Evolutionary conservation across 1,140 invertebrate genomes (phyloP), one percentile per base, ranked within the genome.

Genomic region (Myzus persicae): DNA sequence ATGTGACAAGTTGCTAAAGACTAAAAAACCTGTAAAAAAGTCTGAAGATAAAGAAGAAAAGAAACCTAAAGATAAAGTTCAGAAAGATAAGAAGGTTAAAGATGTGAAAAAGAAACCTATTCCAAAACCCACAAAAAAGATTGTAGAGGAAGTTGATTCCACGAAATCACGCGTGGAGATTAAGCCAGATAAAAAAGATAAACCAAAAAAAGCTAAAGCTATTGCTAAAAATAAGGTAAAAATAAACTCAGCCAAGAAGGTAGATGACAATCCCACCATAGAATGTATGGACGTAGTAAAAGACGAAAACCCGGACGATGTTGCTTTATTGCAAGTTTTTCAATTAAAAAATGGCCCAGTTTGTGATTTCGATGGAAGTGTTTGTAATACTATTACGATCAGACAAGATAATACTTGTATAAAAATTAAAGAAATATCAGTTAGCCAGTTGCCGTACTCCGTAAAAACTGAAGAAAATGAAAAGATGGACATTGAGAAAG

Each of bases 41-140:
- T 48, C 87, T 24, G 90, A 91, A 42, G 93, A 92, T 84, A 93
- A 93, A 93, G 84, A 91, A 93, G 87, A 84, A 31, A 93, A 94
- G 82, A 94, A 94, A 93, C 26, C 67, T 24, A 94, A 93, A 89
- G 92, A 94, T 87, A 89, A 92, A 20, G 81, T 90, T 40, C 90
- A 81, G 40, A 93, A 90, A 51, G 90, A 94, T 31, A 94, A 91
- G 42, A 94, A 94, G 93, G 89, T 90, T 24, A 93, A 93, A 87
- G 93, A 94, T 24, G 18, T 84, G 92, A 90, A 93, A 91, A 94
- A 93, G 51, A 93, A 93, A 85, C 46, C 48, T 22, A 26, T 59
- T 82, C 14, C 40, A 48, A 93, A 84, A 93, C n/a, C 84, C 22
- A 2, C 20, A 26, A 93, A 87, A 76, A 93, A 93, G 85, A 89